phyloP scores from a whole-genome alignment of 2,888 invertebrate genomes.

The Ectobius pallidus region DNA sequence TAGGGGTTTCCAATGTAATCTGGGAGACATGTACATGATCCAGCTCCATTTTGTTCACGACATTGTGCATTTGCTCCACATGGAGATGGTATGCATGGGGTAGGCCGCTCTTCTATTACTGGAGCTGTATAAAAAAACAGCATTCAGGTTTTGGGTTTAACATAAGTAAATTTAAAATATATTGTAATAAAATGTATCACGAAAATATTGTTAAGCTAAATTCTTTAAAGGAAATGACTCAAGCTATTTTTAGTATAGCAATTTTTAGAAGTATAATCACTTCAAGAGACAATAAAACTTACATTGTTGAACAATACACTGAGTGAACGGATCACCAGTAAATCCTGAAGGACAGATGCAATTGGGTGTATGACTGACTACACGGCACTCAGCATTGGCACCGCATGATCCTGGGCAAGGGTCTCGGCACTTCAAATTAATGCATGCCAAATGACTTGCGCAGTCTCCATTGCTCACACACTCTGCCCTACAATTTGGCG shows the following conservation, averaged over 20 bases:
- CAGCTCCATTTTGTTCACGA: slow-evolving; percentile 59
- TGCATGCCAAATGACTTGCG: slow-evolving; percentile 53
- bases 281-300: too few relatives aligned
- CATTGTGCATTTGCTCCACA: slow-evolving; percentile 61
- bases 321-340: slow-evolving; percentile 52
- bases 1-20: slow-evolving; percentile 65
- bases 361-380: slow-evolving; percentile 52
- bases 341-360: slow-evolving; percentile 54
- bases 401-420: slow-evolving; percentile 60
- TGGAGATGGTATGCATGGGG: slow-evolving; percentile 61
- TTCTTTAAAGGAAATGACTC: too few relatives aligned
- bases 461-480: slow-evolving; percentile 56
- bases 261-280: too few relatives aligned
- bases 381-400: slow-evolving; percentile 50
- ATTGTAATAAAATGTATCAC: too few relatives aligned
- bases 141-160: slow-evolving; percentile 51
- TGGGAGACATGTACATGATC: slow-evolving; percentile 60
- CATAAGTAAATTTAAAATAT: too few relatives aligned
- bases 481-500: slow-evolving; percentile 58
- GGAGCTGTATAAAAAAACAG: background rate
- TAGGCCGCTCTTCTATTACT: slow-evolving; percentile 57
- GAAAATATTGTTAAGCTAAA: too few relatives aligned
- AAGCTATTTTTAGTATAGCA: too few relatives aligned
- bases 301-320: slow-evolving; percentile 47
- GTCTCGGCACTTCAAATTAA: slow-evolving; percentile 53